Conservation (phyloP, 2,797 vertebrate species). For the Sternotherus odoratus region DNA sequence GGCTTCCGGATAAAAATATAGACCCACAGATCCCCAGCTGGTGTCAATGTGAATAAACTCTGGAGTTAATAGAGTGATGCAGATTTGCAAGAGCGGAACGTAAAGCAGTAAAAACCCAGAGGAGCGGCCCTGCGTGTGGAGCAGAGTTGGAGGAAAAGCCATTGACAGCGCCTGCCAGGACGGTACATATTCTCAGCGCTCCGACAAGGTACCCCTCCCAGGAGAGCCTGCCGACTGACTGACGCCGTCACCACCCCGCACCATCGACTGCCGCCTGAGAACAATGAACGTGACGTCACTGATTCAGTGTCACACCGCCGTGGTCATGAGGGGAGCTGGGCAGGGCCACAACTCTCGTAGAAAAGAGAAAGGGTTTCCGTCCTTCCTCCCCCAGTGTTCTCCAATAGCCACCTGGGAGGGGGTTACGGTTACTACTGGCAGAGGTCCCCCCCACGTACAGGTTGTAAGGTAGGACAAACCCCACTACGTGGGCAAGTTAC, state of each 20-base stretch:
- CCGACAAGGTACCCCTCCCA: background rate
- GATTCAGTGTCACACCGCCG: background rate
- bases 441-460: background rate
- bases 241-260: no score
- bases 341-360: background rate
- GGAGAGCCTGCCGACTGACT: background rate
- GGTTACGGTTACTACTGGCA: background rate
- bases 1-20: background rate
- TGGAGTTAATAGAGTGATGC: background rate
- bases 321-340: background rate
- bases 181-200: fast-evolving
- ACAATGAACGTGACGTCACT: background rate
- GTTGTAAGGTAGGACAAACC: background rate
- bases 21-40: background rate
- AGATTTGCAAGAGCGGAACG: background rate
- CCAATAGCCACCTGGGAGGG: background rate
- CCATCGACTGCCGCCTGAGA: background rate
- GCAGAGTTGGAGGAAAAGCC: background rate
- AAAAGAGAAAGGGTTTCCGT: background rate
- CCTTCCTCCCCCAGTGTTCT: background rate
- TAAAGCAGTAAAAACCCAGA: background rate
- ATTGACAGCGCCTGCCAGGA: fast-evolving
- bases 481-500: background rate
- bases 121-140: background rate
- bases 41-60: background rate